These are phyloP conservation scores for Allophyes oxyacanthae DNA, from an alignment of 2,888 invertebrate genomes.

Conservation along the genomic window DNA sequence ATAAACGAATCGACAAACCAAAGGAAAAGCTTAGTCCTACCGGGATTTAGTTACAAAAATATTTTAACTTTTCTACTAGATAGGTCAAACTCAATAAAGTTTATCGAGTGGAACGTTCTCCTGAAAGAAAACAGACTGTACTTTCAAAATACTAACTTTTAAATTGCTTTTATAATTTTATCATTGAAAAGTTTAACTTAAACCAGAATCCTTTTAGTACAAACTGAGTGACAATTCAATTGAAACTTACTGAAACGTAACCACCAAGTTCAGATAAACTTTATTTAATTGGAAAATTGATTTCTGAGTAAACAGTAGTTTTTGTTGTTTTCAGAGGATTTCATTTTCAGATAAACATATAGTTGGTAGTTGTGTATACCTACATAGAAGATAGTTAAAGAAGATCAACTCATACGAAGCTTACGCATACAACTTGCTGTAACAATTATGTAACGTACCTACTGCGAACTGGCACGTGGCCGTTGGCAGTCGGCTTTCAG, in stretches of 20 bases:
- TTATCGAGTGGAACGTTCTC: constrained; percentile 11
- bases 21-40: constrained; percentile 2
- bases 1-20: no score
- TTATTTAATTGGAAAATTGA: constrained; percentile 25
- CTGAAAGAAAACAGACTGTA: constrained; percentile 11
- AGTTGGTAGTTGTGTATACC: no score
- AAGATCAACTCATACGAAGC: no score
- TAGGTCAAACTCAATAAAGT: constrained; percentile 18
- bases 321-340: constrained; percentile 7
- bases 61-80: not conserved
- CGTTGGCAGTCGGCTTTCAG: no score
- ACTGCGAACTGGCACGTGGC: no score
- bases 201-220: constrained; percentile 9
- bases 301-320: not conserved
- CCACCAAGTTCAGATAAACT: constrained; percentile 7
- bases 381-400: no score
- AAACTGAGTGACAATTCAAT: constrained; percentile 17
- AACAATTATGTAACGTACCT: no score
- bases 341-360: not conserved
- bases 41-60: constrained; percentile 3
- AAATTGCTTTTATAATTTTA: constrained; percentile 39
- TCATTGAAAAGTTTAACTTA: constrained; percentile 17
- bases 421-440: no score
- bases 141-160: constrained; percentile 14
- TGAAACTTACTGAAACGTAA: constrained; percentile 24